phyloP scores from a whole-genome alignment of 1,140 invertebrate species.

The Atta cephalotes region DNA sequence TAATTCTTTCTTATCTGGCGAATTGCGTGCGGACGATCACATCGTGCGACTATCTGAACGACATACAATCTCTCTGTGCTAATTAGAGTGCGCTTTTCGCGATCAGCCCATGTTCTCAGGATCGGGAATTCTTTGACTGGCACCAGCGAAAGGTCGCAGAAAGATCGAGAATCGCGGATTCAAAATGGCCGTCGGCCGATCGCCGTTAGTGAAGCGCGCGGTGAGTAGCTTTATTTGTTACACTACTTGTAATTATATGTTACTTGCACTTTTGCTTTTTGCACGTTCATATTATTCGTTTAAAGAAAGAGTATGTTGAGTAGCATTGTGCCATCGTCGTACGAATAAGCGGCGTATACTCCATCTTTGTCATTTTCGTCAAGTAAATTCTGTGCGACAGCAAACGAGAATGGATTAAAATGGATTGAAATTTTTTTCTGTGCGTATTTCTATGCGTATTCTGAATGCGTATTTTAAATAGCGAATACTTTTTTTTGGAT shows the following conservation, averaged over 20 bases:
- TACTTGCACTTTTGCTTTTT: background rate
- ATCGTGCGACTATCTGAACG: background rate
- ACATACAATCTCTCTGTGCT: background rate
- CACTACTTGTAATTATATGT: background rate
- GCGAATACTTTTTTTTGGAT: no score
- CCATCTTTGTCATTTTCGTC: background rate
- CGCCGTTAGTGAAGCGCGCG: background rate
- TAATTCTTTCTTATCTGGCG: background rate
- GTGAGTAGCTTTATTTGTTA: background rate
- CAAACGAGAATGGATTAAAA: no score
- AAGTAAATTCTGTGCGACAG: background rate
- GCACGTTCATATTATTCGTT: background rate
- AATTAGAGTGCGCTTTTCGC: background rate
- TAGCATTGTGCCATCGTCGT: background rate
- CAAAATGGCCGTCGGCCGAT: background rate
- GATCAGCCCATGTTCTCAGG: no score
- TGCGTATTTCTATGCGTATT: no score
- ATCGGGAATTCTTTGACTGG: background rate
- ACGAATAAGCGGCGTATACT: no score
- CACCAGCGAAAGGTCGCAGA: background rate
- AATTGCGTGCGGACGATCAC: background rate
- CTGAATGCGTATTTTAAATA: no score
- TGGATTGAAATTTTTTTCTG: no score
- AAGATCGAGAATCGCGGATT: background rate
- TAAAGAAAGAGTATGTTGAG: background rate